A percentile compares a stretch with the other conserved stretches of the same genome.
phyloP scores from a whole-genome alignment of 2,797 vertebrate genomes.

The Notoglanidium macrostoma region DNA sequence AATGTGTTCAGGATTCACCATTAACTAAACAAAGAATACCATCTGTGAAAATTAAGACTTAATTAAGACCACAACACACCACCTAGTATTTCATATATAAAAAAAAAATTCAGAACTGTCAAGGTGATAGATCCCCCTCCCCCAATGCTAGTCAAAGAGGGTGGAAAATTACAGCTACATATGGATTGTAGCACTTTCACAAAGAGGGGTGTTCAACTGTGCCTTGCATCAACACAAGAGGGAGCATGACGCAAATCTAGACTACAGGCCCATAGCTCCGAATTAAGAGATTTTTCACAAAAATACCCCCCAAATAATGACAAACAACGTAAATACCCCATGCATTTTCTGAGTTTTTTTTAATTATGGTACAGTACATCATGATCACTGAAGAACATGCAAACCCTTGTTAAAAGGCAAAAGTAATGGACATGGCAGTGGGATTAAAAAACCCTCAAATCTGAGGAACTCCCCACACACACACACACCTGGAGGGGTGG shows the following conservation, averaged over 20 bases:
- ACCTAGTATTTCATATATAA: neutral
- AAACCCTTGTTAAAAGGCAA: neutral
- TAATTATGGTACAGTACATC: neutral
- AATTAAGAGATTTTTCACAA: neutral
- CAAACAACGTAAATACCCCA: neutral
- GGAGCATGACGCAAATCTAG: neutral
- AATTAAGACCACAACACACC: neutral
- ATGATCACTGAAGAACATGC: neutral
- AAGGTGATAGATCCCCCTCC: neutral
- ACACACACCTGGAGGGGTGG: neutral
- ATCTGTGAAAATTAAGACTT: no score
- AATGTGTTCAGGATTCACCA: neutral
- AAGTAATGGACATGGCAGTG: neutral
- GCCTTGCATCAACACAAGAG: slow-evolving; percentile 11
- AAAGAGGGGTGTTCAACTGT: neutral
- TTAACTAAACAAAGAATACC: neutral
- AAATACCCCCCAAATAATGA: neutral
- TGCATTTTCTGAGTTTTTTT: neutral
- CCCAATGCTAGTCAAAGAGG: slow-evolving; percentile 45
- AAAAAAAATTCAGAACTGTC: neutral
- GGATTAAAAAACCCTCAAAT: neutral
- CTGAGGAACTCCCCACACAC: neutral
- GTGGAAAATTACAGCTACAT: slow-evolving; percentile 70
- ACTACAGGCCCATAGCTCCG: neutral
- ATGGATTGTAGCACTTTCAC: slow-evolving; percentile 52